Evolutionary conservation across 2,113 vertebrate genomes (phyloP).

Genomic region (Podarcis muralis): DNA sequence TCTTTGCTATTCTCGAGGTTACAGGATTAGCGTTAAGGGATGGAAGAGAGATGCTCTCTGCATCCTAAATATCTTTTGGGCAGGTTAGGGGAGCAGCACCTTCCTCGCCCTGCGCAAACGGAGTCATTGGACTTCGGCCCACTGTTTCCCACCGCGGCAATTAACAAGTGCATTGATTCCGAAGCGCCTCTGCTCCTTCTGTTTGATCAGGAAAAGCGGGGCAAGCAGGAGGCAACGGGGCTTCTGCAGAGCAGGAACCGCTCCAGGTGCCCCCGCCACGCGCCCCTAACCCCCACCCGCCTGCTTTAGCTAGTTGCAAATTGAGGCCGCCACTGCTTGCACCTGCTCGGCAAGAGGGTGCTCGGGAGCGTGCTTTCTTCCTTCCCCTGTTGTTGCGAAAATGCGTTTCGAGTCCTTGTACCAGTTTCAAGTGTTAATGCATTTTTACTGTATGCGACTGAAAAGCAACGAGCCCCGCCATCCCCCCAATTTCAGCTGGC

Average conservation of each 20-base stretch:
- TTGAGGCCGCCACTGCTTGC: not conserved
- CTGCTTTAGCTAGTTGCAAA: not conserved
- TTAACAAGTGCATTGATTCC: not conserved
- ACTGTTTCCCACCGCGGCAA: no score
- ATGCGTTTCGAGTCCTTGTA: constrained; percentile 36
- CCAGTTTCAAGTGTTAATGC: constrained; percentile 33
- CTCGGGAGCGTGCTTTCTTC: not conserved
- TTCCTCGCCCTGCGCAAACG: not conserved
- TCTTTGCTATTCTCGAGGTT: not conserved
- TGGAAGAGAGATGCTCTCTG: not conserved
- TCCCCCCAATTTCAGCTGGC: not conserved
- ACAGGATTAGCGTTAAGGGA: not conserved
- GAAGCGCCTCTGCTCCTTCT: not conserved
- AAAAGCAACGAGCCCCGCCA: not conserved
- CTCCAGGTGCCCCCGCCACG: not conserved
- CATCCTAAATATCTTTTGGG: not conserved
- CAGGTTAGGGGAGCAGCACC: not conserved
- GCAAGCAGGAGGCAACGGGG: not conserved
- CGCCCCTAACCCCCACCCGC: not conserved
- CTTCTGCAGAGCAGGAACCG: not conserved
- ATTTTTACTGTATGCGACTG: constrained; percentile 11
- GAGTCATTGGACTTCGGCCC: no score
- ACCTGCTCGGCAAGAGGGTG: not conserved
- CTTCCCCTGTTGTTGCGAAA: not conserved
- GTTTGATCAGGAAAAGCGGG: not conserved